Conservation (phyloP, 2,797 vertebrate genomes). For the Gymnodraco acuticeps region DNA sequence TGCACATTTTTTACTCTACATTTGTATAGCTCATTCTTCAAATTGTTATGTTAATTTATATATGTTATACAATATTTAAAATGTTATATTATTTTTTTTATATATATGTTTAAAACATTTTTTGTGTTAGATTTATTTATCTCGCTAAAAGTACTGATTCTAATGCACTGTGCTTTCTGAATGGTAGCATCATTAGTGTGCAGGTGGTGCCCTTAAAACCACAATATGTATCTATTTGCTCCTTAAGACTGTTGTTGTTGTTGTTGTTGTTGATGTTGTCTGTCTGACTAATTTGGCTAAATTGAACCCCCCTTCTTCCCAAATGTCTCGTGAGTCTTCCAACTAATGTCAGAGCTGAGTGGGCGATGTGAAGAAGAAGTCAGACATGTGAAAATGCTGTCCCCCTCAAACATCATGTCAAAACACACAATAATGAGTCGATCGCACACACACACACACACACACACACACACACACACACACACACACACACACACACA, state of each 20-base stretch:
- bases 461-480: too few relatives aligned
- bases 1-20: too few relatives aligned
- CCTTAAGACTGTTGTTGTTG: not conserved
- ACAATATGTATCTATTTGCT: not conserved
- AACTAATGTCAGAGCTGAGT: conserved; percentile 13
- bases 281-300: conserved; percentile 12
- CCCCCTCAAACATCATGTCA: conserved; percentile 13
- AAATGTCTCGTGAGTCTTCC: conserved; percentile 12
- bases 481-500: too few relatives aligned
- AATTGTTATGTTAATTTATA: too few relatives aligned
- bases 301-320: conserved; percentile 1
- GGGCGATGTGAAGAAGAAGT: conserved; percentile 12
- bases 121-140: too few relatives aligned
- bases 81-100: too few relatives aligned
- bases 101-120: too few relatives aligned
- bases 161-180: too few relatives aligned
- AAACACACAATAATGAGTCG: conserved; percentile 16
- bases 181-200: not conserved
- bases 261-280: not conserved
- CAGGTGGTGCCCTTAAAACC: not conserved
- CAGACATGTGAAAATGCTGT: conserved; percentile 10
- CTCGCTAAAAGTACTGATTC: too few relatives aligned
- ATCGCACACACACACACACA: conserved; percentile 6
- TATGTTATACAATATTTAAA: too few relatives aligned
- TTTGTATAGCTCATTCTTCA: too few relatives aligned